Percentiles rank a stretch among this genome's conserved stretches.
These are phyloP conservation scores for Chrysomela aeneicollis DNA, from an alignment of 2,888 invertebrate species.

Conservation along the genomic window DNA sequence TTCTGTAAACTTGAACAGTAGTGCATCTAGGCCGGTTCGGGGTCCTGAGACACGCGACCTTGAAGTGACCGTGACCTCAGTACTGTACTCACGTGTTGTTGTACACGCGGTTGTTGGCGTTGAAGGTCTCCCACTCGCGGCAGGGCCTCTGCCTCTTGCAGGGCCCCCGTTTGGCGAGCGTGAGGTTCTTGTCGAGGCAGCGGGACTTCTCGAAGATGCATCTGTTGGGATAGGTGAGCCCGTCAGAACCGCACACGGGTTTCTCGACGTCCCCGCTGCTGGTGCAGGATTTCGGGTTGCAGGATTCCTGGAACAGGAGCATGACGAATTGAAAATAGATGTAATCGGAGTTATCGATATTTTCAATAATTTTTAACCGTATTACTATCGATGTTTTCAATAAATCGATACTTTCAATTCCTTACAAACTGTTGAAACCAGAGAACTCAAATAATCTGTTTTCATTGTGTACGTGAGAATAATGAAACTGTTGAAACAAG, in stretches of 20 bases:
- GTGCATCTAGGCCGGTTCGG: too few species aligned
- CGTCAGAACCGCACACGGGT: constrained; percentile 82
- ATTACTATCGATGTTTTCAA: too few species aligned
- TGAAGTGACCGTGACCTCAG: too few species aligned
- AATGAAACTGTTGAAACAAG: too few species aligned
- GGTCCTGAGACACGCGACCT: too few species aligned
- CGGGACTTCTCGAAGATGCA: constrained; percentile 81
- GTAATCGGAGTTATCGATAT: too few species aligned
- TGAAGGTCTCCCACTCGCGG: constrained; percentile 47
- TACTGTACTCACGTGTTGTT: constrained; percentile 30
- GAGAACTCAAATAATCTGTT: too few species aligned
- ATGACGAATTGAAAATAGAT: background rate
- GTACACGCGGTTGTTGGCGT: constrained; percentile 39
- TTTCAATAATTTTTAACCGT: too few species aligned
- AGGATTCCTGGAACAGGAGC: constrained; percentile 40
- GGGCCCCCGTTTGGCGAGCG: constrained; percentile 76
- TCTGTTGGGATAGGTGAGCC: constrained; percentile 80
- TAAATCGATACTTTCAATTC: too few species aligned
- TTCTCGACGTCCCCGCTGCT: constrained; percentile 50
- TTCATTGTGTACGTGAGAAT: too few species aligned
- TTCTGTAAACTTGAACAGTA: too few species aligned
- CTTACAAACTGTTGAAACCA: too few species aligned
- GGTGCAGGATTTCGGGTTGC: constrained; percentile 56
- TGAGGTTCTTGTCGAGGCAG: constrained; percentile 77
- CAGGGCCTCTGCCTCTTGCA: constrained; percentile 71